Percentiles rank a stretch among this genome's conserved stretches.
Evolutionary conservation across 2,888 invertebrate species (phyloP).

Genomic region (Epsilonema sp.): DNA sequence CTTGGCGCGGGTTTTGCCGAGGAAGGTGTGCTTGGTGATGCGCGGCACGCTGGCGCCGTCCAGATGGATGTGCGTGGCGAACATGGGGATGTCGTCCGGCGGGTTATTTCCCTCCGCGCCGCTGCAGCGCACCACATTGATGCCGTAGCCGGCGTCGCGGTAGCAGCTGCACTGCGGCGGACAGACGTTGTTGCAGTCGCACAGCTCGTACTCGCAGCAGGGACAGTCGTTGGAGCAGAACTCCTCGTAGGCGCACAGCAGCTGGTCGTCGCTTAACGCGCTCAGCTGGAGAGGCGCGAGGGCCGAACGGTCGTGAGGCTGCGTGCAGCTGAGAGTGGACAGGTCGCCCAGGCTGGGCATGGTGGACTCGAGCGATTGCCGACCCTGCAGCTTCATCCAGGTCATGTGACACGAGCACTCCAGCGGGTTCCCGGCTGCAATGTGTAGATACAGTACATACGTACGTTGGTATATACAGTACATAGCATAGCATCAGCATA

Average conservation of each 20-base stretch:
- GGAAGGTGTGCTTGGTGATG: conserved; percentile 59
- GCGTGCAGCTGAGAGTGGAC: neutral
- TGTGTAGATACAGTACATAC: no score
- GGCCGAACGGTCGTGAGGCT: neutral
- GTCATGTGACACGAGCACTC: conserved; percentile 76
- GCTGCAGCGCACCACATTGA: conserved; percentile 20
- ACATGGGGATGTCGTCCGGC: conserved; percentile 59
- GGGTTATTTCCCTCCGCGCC: neutral
- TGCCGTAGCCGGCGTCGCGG: conserved; percentile 65
- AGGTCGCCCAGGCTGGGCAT: conserved; percentile 1
- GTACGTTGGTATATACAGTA: no score
- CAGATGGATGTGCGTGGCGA: conserved; percentile 63
- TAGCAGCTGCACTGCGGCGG: conserved; percentile 68
- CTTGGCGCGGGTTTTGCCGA: conserved; percentile 34
- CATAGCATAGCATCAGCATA: no score
- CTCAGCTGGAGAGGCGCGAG: neutral
- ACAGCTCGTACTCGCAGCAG: conserved; percentile 73
- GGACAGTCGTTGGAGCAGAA: conserved; percentile 69
- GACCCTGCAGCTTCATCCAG: conserved; percentile 53
- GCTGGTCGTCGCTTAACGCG: conserved; percentile 25
- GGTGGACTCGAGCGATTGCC: neutral
- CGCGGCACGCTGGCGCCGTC: conserved; percentile 59
- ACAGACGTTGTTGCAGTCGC: conserved; percentile 78
- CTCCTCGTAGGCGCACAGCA: conserved; percentile 59
- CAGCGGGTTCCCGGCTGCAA: no score